Conservation (phyloP, 2,797 vertebrate species). For the Myotis findleyi region DNA sequence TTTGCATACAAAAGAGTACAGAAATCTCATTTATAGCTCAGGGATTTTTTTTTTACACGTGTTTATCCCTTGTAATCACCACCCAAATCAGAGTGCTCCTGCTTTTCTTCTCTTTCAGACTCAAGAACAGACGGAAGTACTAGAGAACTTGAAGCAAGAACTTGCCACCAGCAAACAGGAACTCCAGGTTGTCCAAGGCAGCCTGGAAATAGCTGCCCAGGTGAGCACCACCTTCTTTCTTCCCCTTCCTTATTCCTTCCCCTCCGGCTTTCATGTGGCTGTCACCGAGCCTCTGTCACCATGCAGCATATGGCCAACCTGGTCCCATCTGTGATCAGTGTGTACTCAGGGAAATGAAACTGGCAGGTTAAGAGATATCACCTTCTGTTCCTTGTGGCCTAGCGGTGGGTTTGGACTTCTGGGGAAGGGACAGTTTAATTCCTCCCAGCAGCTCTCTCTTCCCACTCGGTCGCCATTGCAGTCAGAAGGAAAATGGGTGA, state of each 20-base stretch:
- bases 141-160: conserved; percentile 93
- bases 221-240: conserved; percentile 81
- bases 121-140: conserved; percentile 91
- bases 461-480: conserved; percentile 66
- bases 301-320: fast-evolving
- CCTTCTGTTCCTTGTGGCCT: not conserved
- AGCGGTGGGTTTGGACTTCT: not conserved
- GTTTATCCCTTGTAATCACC: not conserved
- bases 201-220: conserved; percentile 90
- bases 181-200: conserved; percentile 90
- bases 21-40: not conserved
- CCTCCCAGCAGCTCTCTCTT: not conserved
- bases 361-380: not conserved
- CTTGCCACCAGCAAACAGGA: conserved; percentile 91
- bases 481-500: conserved; percentile 86
- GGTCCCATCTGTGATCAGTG: not conserved
- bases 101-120: conserved; percentile 87
- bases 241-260: fast-evolving
- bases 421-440: not conserved
- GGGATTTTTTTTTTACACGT: not conserved
- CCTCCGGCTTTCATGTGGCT: not conserved
- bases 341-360: fast-evolving
- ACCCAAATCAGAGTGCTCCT: not conserved
- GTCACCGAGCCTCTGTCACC: not conserved
- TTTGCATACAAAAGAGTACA: not conserved